Evolutionary conservation across 2,113 vertebrate genomes (phyloP), one percentile per base, ranked within the genome.

Genomic region (Petrocephalus zakoni): DNA sequence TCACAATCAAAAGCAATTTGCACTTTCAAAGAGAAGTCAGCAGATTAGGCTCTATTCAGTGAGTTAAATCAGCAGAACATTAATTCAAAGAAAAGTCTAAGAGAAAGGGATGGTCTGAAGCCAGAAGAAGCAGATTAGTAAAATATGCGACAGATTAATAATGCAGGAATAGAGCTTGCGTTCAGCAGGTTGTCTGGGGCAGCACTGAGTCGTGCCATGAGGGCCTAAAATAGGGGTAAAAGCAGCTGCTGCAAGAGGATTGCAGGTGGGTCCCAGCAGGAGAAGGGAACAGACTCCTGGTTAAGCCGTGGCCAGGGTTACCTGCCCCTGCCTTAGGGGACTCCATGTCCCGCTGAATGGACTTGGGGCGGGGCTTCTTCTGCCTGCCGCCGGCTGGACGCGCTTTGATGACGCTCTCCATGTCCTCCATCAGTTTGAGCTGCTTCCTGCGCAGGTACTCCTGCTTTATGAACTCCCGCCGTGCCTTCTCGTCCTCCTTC

Each of bases 401-500:
- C 10, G 96, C 95, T 89, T 97, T 98, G 87, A 99, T 97, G 75
- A 99, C 93, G 1, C 94, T 96, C 90, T 99, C 97, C 98, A 99
- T 99, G 89, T 99, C 98, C 91, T 98, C 95, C 98, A 99, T 99
- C 7, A 99, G 96, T 90, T 99, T 99, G 2, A 99, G 94, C 90
- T 99, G 98, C 93, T 99, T 99, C 90, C 98, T 96, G 88, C 98
- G 95, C 93, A 99, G 96, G 88, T 99, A 97, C 83, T 99, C 98
- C 93, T 98, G 98, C 92, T 99, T 98, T 93, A 99, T 99, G 92
- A 97, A 99, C 90, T 99, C 97, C 89, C 95, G 93, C 22, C 98
- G 95, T 34, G 97, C 96, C 90, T 95, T 95, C 90, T 99, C 98
- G 61, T 99, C 98, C 92, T 99, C 98, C 92, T 99, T 99, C 93